Conservation (phyloP, 2,888 invertebrate genomes). For the Cepaea hortensis region DNA sequence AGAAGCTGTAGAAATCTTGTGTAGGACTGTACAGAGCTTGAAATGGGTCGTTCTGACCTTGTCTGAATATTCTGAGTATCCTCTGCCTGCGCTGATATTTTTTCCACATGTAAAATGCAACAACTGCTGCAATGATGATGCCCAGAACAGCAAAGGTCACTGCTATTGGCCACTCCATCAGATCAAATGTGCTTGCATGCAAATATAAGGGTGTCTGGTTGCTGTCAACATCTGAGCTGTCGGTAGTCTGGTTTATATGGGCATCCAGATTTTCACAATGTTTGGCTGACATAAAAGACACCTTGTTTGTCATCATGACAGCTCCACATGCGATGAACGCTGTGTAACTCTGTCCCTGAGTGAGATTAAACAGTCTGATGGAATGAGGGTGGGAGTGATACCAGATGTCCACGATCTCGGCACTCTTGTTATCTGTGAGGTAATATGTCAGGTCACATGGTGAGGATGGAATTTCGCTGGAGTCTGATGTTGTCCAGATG, state of each 20-base stretch:
- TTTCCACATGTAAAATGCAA: conserved; percentile 45
- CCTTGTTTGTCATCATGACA: conserved; percentile 10
- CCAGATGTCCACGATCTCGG: conserved; percentile 19
- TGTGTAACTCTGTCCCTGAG: conserved; percentile 17
- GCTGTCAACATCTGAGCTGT: not conserved
- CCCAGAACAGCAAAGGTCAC: conserved; percentile 14
- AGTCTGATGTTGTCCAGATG: not conserved
- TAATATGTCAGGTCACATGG: conserved; percentile 33
- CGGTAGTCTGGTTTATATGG: not conserved
- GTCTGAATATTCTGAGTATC: conserved; percentile 41
- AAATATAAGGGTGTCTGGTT: not conserved
- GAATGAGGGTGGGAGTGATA: not conserved
- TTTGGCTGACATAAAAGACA: conserved; percentile 12
- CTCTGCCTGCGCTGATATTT: conserved; percentile 41
- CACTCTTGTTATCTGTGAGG: not conserved
- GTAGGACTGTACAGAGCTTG: conserved; percentile 45
- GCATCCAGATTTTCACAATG: not conserved
- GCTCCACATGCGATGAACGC: conserved; percentile 21
- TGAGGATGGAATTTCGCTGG: not conserved
- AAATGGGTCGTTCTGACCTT: conserved; percentile 43
- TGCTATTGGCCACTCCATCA: conserved; percentile 31
- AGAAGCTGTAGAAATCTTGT: conserved; percentile 42
- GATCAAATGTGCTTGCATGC: conserved; percentile 12
- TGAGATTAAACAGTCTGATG: conserved; percentile 29
- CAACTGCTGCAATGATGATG: conserved; percentile 32